A percentile compares a stretch with the other conserved stretches of the same genome.
Evolutionary conservation across 1,140 invertebrate genomes (phyloP).

Genomic region (Idris sp.): DNA sequence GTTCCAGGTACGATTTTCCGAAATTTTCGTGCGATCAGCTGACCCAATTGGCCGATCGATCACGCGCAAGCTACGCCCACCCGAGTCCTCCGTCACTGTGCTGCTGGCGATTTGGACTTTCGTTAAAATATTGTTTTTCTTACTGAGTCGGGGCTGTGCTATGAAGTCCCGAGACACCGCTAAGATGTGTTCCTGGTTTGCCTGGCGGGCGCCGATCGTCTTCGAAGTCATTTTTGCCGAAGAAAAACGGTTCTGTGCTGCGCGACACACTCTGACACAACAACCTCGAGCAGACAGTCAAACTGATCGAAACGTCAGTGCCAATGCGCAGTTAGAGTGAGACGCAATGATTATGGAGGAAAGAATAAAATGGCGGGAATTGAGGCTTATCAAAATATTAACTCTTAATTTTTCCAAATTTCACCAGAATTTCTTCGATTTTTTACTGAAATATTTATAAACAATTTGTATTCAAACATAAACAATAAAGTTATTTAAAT

Average conservation of each 20-base stretch:
- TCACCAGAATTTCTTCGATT: too few species aligned
- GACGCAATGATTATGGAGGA: too few species aligned
- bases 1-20: too few species aligned
- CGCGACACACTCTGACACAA: slow-evolving; percentile 56
- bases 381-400: too few species aligned
- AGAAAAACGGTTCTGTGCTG: slow-evolving; percentile 9
- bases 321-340: slow-evolving; percentile 71
- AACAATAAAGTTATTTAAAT: too few species aligned
- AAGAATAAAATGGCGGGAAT: too few species aligned
- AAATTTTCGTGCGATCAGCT: slow-evolving; percentile 68
- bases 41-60: slow-evolving; percentile 71
- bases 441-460: too few species aligned
- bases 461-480: too few species aligned
- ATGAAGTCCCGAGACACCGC: slow-evolving; percentile 97
- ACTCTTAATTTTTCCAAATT: too few species aligned
- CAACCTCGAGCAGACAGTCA: slow-evolving; percentile 78
- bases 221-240: slow-evolving; percentile 68
- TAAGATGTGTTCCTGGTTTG: slow-evolving; percentile 88
- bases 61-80: slow-evolving; percentile 72
- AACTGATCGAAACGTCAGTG: slow-evolving; percentile 73
- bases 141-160: slow-evolving; percentile 97
- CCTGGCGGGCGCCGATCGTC: slow-evolving; percentile 79
- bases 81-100: slow-evolving; percentile 22
- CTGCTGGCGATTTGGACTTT: not conserved
- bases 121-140: too few species aligned